Percentiles rank a stretch among this genome's conserved stretches.
phyloP scores from a whole-genome alignment of 2,113 vertebrate genomes.

The Heterochromis multidens region DNA sequence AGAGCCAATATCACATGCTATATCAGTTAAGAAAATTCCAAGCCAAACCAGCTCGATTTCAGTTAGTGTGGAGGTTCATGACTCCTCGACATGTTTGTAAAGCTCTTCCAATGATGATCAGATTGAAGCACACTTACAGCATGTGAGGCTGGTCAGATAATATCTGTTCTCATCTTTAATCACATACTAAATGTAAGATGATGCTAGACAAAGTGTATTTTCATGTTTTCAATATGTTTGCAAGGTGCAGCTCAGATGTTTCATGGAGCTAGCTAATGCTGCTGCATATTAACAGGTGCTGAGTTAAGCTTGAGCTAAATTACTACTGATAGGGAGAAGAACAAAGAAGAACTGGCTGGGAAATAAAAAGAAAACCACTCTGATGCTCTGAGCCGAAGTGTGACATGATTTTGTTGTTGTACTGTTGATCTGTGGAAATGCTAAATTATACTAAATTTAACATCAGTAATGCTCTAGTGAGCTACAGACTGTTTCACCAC shows the following conservation, averaged over 20 bases:
- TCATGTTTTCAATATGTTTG: background rate
- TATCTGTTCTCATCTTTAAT: background rate
- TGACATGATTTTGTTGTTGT: background rate
- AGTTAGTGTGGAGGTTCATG: background rate
- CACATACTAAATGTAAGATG: background rate
- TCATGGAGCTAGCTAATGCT: background rate
- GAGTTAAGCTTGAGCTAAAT: background rate
- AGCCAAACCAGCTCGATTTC: background rate
- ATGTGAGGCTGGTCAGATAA: background rate
- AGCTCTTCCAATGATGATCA: background rate
- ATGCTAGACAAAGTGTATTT: background rate
- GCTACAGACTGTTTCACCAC: background rate
- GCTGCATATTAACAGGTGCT: background rate
- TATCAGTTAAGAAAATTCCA: conserved; percentile 17
- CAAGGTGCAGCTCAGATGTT: background rate
- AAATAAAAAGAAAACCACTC: too few relatives aligned
- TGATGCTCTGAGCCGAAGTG: too few relatives aligned
- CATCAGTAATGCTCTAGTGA: background rate
- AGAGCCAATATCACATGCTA: conserved; percentile 38
- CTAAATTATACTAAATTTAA: background rate
- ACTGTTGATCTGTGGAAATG: background rate
- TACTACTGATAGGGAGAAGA: background rate
- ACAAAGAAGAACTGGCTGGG: background rate
- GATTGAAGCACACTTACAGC: background rate
- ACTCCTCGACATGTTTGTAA: background rate